Percentiles rank a stretch among this genome's conserved stretches.
Evolutionary conservation across 2,113 vertebrate genomes (phyloP).

Genomic region (Spilogale gracilis): DNA sequence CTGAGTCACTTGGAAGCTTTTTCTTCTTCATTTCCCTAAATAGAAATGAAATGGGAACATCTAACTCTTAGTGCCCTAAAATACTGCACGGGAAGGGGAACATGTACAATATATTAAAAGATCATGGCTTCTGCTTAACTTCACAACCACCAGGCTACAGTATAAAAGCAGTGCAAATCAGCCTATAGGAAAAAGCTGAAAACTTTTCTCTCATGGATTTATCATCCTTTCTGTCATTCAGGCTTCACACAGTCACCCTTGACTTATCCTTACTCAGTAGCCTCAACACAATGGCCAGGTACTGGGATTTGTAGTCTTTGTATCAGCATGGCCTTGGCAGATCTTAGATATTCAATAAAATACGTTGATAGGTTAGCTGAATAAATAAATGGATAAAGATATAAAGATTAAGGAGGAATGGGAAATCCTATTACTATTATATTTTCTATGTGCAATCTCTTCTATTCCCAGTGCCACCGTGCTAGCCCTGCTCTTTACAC

Average conservation of each 20-base stretch:
- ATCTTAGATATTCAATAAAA: conserved; percentile 13
- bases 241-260: background rate
- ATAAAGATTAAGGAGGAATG: background rate
- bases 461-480: background rate
- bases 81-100: background rate
- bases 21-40: conserved; percentile 96
- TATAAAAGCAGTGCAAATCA: background rate
- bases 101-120: background rate
- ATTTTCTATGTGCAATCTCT: background rate
- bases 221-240: background rate
- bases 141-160: background rate
- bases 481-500: background rate
- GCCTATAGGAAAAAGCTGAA: background rate
- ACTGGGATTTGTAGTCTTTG: background rate
- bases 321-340: background rate
- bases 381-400: background rate
- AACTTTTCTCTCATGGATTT: background rate
- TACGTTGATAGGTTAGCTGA: background rate
- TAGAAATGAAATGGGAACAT: conserved; percentile 60
- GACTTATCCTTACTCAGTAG: background rate
- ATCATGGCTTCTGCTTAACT: conserved; percentile 1
- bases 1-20: conserved; percentile 88
- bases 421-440: background rate
- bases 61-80: conserved; percentile 30
- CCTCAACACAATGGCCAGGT: background rate